A percentile compares a stretch with the other conserved stretches of the same genome.
phyloP scores from a whole-genome alignment of 2,888 invertebrate genomes.

The Baronia brevicornis region DNA sequence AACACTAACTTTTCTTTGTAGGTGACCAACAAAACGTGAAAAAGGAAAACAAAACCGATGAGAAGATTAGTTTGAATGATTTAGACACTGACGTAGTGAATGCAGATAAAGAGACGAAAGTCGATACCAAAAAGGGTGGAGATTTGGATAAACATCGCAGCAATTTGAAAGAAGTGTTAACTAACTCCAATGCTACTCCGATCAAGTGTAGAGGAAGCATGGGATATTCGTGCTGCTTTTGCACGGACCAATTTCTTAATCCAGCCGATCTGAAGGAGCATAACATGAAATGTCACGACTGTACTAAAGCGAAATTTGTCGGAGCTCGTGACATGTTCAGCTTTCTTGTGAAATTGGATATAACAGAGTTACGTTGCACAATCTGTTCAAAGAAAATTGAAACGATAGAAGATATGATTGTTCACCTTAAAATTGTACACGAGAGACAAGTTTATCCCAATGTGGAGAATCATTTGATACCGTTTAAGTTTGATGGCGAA shows the following conservation, averaged over 20 bases:
- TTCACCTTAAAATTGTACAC: neutral
- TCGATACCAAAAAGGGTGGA: too few species aligned
- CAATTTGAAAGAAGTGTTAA: constrained; percentile 40
- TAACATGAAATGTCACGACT: constrained; percentile 32
- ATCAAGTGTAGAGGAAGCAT: constrained; percentile 40
- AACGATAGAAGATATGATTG: constrained; percentile 1
- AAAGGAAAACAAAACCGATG: too few species aligned
- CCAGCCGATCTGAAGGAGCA: constrained; percentile 43
- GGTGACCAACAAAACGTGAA: too few species aligned
- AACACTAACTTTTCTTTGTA: constrained; percentile 16
- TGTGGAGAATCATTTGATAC: constrained; percentile 40
- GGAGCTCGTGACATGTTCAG: constrained; percentile 28
- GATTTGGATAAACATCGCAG: constrained; percentile 34
- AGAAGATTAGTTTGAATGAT: too few species aligned
- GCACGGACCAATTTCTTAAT: constrained; percentile 34
- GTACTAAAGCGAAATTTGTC: too few species aligned
- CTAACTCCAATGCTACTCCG: constrained; percentile 52
- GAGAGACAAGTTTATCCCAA: constrained; percentile 30
- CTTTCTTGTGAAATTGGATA: constrained; percentile 41
- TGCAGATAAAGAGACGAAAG: too few species aligned
- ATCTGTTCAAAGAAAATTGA: constrained; percentile 32
- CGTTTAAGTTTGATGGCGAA: constrained; percentile 39
- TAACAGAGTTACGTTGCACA: constrained; percentile 41
- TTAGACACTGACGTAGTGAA: too few species aligned
- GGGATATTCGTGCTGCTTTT: constrained; percentile 48